Base-by-base conservation (phyloP, 2,113 vertebrate species). In the Lucifuga dentata region DNA sequence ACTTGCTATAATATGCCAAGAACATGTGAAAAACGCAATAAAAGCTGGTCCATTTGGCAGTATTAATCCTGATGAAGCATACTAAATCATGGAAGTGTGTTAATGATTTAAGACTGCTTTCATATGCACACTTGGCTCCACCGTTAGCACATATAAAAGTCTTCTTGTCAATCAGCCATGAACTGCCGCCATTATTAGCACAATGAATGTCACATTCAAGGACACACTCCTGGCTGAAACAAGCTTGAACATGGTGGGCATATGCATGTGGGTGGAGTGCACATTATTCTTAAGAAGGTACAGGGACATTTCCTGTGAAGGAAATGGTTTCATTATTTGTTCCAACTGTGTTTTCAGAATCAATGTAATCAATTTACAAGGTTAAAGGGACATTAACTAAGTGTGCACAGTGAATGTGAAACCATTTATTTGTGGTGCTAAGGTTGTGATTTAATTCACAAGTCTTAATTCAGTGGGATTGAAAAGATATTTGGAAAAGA, bases 191-290 rank as follows among this genome's bases (percentile, higher is more conserved):
- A 52, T 77, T 64, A 57, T 68, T 16, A 39, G 11, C 16, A 9
- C 11, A 17, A 15, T 69, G 51, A 71, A 60, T 69, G 60, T 69
- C 29, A 66, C 33, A 53, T 52, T 72, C 76, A 78, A 78, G 62
- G 66, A 41, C 48, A 55, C 16, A 20, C 49, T 40, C 29, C 8
- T 0, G 48, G 26, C 33, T 62, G 32, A 16, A 53, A 55, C 11
- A 26, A 68, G 41, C 41, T 51, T 63, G 3, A 73, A 67, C 69
- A 50, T 23, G 13, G 62, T 61, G 52, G 61, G 38, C 40, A 41
- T 26, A 78, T 63, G 21, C 52, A 59, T 39, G 58, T 67, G 57
- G 56, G 68, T 60, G 52, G 45, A 72, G 45, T 19, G 17, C 36
- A 23, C 48, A 68, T n/a, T 33, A 26, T 11, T 32, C 10, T 40